Base-by-base conservation (phyloP, 2,797 vertebrate species). In the Siniperca undulata region DNA sequence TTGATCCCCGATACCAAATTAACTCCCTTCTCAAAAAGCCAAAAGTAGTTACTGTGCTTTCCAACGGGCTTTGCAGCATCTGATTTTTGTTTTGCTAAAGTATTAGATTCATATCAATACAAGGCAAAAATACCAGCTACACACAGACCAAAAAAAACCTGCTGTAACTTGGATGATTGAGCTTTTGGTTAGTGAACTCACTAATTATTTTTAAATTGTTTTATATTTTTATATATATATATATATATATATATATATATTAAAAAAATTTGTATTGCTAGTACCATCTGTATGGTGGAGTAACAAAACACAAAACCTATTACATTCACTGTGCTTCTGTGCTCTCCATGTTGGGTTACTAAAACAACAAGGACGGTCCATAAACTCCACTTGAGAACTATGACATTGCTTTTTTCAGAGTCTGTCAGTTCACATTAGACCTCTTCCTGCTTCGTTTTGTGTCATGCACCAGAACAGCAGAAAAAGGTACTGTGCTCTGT, bases 401-500 rank as follows among this genome's bases (percentile, higher is more conserved):
- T n/a, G 17, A 61, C 60, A 2, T 75, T 5, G 24, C 69, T 56
- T 68, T 53, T 68, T 61, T 36, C 56, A 42, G 22, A 65, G 20
- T 34, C 16, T 76, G 60, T 62, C 30, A 0, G 27, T 19, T 83
- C 22, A 53, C 22, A 40, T 65, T 73, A 64, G 13, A 72, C 61
- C 58, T 64, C 50, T 50, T 73, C 66, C 59, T 76, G 55, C 61
- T 82, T 27, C 22, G 0, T 67, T 78, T 56, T 70, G 27, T 76
- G 59, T 77, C 46, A 27, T 46, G 24, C n/a, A 66, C 14, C 46
- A 56, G 44, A 65, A 20, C 12, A 62, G 55, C 56, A 34, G 38
- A 38, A 60, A 46, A 30, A 24, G 11, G 52, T 22, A 12, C 22
- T 12, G 19, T 55, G 56, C 20, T 64, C 42, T 69, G 6, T 36